phyloP scores from a whole-genome alignment of 92 coral and sea anemone genomes.

The Epizoanthus rinbou region DNA sequence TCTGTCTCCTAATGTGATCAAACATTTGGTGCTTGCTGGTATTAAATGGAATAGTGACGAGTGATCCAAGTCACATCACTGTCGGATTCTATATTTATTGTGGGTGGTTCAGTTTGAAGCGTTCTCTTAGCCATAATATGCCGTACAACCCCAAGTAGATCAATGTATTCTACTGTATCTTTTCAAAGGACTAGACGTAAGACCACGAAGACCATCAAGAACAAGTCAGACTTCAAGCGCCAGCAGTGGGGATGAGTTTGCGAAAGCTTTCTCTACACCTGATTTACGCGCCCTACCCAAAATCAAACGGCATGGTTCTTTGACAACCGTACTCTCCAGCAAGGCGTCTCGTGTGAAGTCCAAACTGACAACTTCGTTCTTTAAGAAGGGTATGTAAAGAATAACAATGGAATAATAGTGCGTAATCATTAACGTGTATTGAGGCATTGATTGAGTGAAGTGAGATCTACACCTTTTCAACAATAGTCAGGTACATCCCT shows the following conservation, averaged over 20 bases:
- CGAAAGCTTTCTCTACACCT: slow-evolving; percentile 50
- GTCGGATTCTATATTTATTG: too few species aligned
- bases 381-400: slow-evolving; percentile 68
- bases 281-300: slow-evolving; percentile 61
- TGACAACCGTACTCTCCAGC: slow-evolving; percentile 69
- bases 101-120: background rate
- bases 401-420: too few species aligned
- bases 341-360: slow-evolving; percentile 87
- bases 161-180: background rate
- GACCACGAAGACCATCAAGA: slow-evolving; percentile 2
- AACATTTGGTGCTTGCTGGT: too few species aligned
- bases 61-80: too few species aligned
- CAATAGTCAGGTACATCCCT: too few species aligned
- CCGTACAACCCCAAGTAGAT: background rate
- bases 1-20: too few species aligned
- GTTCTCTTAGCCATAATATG: background rate
- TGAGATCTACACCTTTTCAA: too few species aligned
- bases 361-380: slow-evolving; percentile 73
- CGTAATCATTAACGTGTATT: too few species aligned
- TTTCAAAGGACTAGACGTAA: slow-evolving; percentile 11
- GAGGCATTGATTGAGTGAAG: too few species aligned
- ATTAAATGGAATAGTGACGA: too few species aligned
- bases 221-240: slow-evolving; percentile 37
- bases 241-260: slow-evolving; percentile 50
- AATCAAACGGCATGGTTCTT: slow-evolving; percentile 80